A percentile compares a stretch with the other conserved stretches of the same genome.
phyloP scores from a whole-genome alignment of 1,140 invertebrate species.

The Globodera rostochiensis region DNA sequence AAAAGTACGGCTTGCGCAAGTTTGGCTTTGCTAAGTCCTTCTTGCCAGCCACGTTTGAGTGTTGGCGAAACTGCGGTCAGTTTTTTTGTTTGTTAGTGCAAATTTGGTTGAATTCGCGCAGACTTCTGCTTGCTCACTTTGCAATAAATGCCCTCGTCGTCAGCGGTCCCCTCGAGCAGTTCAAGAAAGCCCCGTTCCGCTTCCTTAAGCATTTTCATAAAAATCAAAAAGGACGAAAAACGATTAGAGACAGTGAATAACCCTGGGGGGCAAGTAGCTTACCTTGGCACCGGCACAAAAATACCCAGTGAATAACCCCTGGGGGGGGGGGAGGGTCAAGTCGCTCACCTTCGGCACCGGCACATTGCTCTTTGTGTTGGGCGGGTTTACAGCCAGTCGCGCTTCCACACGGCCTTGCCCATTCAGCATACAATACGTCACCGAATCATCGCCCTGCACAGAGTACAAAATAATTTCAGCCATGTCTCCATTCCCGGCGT shows the following conservation, averaged over 20 bases:
- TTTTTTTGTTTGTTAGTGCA: not conserved
- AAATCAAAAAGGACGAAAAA: no score
- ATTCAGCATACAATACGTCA: conserved; percentile 28
- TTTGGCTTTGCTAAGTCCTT: conserved; percentile 15
- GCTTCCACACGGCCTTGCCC: conserved; percentile 20
- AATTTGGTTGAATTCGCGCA: not conserved
- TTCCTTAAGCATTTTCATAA: conserved; percentile 18
- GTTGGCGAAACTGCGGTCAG: conserved; percentile 12
- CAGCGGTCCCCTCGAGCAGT: conserved; percentile 16
- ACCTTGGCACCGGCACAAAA: no score
- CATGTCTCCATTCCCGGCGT: no score
- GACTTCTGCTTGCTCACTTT: conserved; percentile 5
- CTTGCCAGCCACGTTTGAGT: conserved; percentile 3
- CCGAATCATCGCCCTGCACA: conserved; percentile 29
- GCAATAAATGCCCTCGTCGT: conserved; percentile 35
- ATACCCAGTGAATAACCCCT: no score
- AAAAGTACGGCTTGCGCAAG: conserved; percentile 12
- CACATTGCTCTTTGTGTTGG: conserved; percentile 23
- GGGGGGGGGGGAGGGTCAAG: no score
- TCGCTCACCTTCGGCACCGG: not conserved
- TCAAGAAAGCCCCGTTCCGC: conserved; percentile 17
- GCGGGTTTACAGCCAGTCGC: conserved; percentile 27
- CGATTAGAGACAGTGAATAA: no score
- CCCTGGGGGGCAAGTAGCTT: no score
- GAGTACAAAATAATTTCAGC: no score